Evolutionary conservation across 1,140 invertebrate species (phyloP).

Genomic region (Bombyx mori): ASM3026992v2 NC_085134.1:8362001-8362500

Average conservation of each 20-base stretch:
- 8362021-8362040: constrained; percentile 30
- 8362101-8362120: constrained; percentile 30
- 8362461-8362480: constrained; percentile 2
- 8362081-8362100: constrained; percentile 21
- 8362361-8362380: constrained; percentile 6
- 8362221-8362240: constrained; percentile 19
- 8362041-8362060: constrained; percentile 25
- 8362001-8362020: constrained; percentile 33
- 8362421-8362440: constrained; percentile 4
- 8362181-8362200: constrained; percentile 34
- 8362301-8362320: constrained; percentile 17
- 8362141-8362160: constrained; percentile 10
- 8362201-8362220: constrained; percentile 39
- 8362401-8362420: constrained; percentile 1
- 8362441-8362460: background rate
- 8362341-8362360: constrained; percentile 1
- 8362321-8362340: constrained; percentile 19
- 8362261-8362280: constrained; percentile 41
- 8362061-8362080: constrained; percentile 17
- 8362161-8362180: constrained; percentile 25
- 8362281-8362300: constrained; percentile 17
- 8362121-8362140: constrained; percentile 27
- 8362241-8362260: constrained; percentile 32
- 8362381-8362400: constrained; percentile 5
- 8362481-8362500: constrained; percentile 4